phyloP scores from a whole-genome alignment of 2,797 vertebrate genomes.

The Smutsia temminckii region DNA sequence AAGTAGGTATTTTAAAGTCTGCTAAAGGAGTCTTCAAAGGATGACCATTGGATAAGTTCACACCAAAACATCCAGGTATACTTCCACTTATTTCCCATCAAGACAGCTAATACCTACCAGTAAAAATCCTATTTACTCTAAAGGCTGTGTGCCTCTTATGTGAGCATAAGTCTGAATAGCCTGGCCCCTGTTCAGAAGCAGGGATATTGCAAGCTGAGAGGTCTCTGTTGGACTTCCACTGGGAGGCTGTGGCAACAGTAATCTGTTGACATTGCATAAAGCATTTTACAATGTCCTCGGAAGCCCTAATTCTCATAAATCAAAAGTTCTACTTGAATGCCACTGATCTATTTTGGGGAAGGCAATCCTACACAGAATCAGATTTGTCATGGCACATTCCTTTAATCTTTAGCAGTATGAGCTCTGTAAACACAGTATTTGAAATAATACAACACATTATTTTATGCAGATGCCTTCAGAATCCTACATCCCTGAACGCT shows the following conservation, averaged over 20 bases:
- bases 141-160: neutral
- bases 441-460: constrained; percentile 72
- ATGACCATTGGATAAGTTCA: neutral
- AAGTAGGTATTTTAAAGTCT: neutral
- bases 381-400: constrained; percentile 71
- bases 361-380: constrained; percentile 75
- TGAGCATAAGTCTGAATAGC: neutral
- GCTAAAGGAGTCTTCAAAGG: neutral
- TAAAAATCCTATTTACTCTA: constrained; percentile 7
- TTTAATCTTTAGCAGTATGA: constrained; percentile 71
- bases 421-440: constrained; percentile 74
- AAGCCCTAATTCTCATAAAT: constrained; percentile 68
- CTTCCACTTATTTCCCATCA: neutral
- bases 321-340: constrained; percentile 70
- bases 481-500: constrained; percentile 49
- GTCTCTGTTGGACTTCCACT: neutral
- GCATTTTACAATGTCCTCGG: neutral
- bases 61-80: neutral
- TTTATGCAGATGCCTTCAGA: constrained; percentile 65
- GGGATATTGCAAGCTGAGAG: neutral
- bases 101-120: neutral
- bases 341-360: constrained; percentile 75
- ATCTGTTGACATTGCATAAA: constrained; percentile 34
- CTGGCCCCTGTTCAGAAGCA: neutral
- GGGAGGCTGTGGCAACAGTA: constrained; percentile 44